These are phyloP conservation scores for Podilymbus podiceps DNA, from an alignment of 2,113 vertebrate species.

Conservation along the genomic window DNA sequence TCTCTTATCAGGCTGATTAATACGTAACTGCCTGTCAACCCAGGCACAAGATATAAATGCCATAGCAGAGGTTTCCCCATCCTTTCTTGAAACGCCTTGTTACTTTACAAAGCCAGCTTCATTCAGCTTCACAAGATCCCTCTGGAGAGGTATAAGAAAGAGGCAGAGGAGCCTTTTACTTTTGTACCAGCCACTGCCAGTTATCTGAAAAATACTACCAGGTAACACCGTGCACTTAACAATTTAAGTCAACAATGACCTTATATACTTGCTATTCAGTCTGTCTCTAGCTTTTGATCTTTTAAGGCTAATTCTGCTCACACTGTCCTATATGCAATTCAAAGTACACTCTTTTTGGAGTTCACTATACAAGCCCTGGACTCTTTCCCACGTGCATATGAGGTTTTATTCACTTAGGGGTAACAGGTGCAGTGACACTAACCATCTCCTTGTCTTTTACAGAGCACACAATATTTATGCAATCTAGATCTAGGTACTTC, in stretches of 20 bases:
- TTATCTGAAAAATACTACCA: not conserved
- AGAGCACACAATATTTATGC: rapidly evolving
- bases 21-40: not conserved
- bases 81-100: rapidly evolving
- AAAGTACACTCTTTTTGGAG: not conserved
- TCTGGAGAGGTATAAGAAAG: not conserved
- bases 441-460: not conserved
- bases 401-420: not conserved
- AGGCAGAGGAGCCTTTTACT: not conserved
- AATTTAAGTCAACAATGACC: not conserved
- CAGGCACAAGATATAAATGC: not conserved
- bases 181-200: not conserved
- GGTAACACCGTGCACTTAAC: not conserved
- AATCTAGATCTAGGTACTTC: not conserved
- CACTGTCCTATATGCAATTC: not conserved
- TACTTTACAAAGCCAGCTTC: not conserved
- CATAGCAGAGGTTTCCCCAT: not conserved
- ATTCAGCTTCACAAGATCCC: not conserved
- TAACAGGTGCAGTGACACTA: not conserved
- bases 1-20: not conserved
- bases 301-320: not conserved
- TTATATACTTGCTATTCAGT: not conserved
- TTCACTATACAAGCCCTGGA: not conserved
- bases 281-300: not conserved
- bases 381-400: rapidly evolving